Evolutionary conservation across 2,888 invertebrate species (phyloP), one percentile per base, ranked within the genome.

Genomic region (Erpobdella octoculata): DNA sequence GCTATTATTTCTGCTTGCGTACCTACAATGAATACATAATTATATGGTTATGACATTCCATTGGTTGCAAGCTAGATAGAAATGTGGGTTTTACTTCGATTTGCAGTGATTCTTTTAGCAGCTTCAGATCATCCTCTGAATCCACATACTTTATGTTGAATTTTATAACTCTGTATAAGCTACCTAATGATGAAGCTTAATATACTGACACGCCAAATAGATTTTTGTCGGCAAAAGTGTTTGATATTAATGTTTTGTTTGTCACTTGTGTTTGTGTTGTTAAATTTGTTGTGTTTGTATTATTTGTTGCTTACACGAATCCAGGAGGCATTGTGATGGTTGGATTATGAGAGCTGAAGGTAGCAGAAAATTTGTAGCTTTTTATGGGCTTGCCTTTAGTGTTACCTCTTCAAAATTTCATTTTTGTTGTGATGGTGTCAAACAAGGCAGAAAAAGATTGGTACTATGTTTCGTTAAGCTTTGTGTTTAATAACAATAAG

Each of bases 311-410:
- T 1, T 53, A 28, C 53, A 5, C 21, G 53, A 25, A 3, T 28
- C 28, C 21, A 53, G n/a, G n/a, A n/a, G 28, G 53, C 21, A 21
- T 62, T 62, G 62, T 62, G 62, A 62, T 62, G 62, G 62, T 62
- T 25, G 62, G 62, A 62, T 62, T 62, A 62, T 62, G 62, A 62
- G 62, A 62, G n/a, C 62, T 62, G 62, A 62, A 62, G 62, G 35
- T 62, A 31, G 31, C 9, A 18, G 21, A 58, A 18, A 12, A 41
- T 53, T 53, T n/a, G n/a, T n/a, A n/a, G n/a, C n/a, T n/a, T n/a
- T n/a, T n/a, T n/a, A n/a, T n/a, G n/a, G n/a, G n/a, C n/a, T n/a
- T n/a, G n/a, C n/a, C n/a, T n/a, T n/a, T n/a, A n/a, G n/a, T n/a
- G n/a, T n/a, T n/a, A n/a, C n/a, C n/a, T n/a, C n/a, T n/a, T n/a